Evolutionary conservation across 2,113 vertebrate genomes (phyloP).

Genomic region (Syngnathoides biaculeatus): DNA sequence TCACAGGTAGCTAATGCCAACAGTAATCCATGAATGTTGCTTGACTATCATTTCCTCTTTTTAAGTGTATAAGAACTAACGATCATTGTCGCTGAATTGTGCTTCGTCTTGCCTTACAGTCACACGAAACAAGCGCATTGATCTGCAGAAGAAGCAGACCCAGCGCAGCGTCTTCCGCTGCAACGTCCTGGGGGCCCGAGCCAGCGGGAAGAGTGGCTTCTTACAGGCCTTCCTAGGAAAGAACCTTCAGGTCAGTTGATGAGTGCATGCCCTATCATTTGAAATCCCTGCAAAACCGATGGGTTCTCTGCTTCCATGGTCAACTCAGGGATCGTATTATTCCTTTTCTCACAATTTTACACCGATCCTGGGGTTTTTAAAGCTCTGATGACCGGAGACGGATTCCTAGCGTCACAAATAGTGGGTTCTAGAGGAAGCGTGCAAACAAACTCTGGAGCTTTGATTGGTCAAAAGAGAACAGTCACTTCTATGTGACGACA

Average conservation of each 20-base stretch:
- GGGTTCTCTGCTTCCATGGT: background rate
- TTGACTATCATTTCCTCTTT: too few species aligned
- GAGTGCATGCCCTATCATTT: fast-evolving
- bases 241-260: conserved; percentile 80
- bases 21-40: background rate
- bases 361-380: too few species aligned
- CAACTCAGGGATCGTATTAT: too few species aligned
- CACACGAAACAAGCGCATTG: conserved; percentile 95
- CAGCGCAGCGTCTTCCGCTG: conserved; percentile 96
- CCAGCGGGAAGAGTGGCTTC: conserved; percentile 89
- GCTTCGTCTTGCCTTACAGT: conserved; percentile 67
- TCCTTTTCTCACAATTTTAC: too few species aligned
- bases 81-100: too few species aligned
- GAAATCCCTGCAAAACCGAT: background rate
- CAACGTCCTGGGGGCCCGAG: conserved; percentile 85
- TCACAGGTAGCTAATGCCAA: conserved; percentile 80
- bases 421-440: too few species aligned
- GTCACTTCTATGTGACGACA: too few species aligned
- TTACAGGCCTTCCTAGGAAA: conserved; percentile 90
- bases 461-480: too few species aligned
- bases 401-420: too few species aligned
- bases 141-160: conserved; percentile 97
- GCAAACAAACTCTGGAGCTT: too few species aligned
- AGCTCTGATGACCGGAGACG: too few species aligned
- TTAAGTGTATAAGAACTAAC: too few species aligned